These are phyloP conservation scores for Cantharis flavilabris DNA, from an alignment of 2,888 invertebrate species.

Conservation along the genomic window DNA sequence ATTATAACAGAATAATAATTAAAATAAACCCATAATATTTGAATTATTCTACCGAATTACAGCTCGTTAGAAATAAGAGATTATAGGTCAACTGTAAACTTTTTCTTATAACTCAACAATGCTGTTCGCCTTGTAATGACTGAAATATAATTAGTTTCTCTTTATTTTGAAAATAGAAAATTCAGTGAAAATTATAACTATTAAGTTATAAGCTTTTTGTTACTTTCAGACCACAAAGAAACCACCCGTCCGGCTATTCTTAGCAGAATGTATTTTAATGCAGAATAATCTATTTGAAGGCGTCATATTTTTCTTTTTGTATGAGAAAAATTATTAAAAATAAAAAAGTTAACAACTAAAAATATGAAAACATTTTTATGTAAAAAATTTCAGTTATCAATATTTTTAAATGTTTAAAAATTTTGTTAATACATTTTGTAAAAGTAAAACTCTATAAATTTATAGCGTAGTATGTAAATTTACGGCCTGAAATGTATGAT, in stretches of 20 bases:
- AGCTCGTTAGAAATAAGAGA: not conserved
- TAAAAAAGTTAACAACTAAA: too few species aligned
- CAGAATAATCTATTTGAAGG: not conserved
- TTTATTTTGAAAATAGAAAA: not conserved
- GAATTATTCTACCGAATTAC: not conserved
- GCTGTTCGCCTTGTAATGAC: not conserved
- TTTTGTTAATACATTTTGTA: not conserved
- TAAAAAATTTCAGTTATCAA: not conserved
- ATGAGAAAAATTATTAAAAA: too few species aligned
- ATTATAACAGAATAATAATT: not conserved
- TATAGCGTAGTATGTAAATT: not conserved
- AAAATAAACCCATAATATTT: not conserved
- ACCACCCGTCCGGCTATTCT: not conserved
- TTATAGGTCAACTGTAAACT: not conserved
- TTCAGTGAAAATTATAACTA: too few species aligned
- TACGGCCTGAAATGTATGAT: not conserved
- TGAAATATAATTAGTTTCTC: not conserved
- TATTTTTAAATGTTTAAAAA: not conserved
- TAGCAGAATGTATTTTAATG: not conserved
- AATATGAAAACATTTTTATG: too few species aligned
- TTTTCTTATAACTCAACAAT: not conserved
- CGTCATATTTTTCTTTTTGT: too few species aligned
- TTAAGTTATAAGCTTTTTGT: too few species aligned
- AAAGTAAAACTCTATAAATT: not conserved
- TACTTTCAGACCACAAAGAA: too few species aligned